phyloP scores from a whole-genome alignment of 2,797 vertebrate species.

The Cheirogaleus major region DNA sequence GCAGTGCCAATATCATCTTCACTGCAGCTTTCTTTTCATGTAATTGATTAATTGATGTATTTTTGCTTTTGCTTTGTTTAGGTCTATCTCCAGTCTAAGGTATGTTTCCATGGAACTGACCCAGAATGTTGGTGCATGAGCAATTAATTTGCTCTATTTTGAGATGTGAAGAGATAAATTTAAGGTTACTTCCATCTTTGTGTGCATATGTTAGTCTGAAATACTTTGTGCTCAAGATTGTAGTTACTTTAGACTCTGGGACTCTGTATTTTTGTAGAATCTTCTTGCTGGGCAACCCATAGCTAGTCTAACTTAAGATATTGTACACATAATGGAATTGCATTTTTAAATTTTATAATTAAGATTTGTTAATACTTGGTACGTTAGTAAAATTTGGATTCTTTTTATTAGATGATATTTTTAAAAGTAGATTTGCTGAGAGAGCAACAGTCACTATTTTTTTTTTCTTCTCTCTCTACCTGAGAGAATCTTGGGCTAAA shows the following conservation, averaged over 20 bases:
- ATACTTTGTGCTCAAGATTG: not conserved
- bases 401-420: conserved; percentile 46
- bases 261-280: conserved; percentile 6
- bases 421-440: not conserved
- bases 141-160: conserved; percentile 2
- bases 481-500: not conserved
- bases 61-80: not conserved
- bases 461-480: not conserved
- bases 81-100: not conserved
- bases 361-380: not conserved
- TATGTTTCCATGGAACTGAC: not conserved
- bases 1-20: not conserved
- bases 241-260: conserved; percentile 29
- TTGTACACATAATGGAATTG: not conserved
- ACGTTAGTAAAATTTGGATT: conserved; percentile 5
- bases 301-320: conserved; percentile 22
- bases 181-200: conserved; percentile 17
- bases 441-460: not conserved
- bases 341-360: not conserved
- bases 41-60: not conserved
- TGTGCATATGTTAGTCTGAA: conserved; percentile 6
- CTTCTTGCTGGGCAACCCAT: not conserved
- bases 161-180: conserved; percentile 46
- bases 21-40: not conserved
- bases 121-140: not conserved